Evolutionary conservation across 2,888 invertebrate genomes (phyloP).

Genomic region (Eustalomyia histrio): DNA sequence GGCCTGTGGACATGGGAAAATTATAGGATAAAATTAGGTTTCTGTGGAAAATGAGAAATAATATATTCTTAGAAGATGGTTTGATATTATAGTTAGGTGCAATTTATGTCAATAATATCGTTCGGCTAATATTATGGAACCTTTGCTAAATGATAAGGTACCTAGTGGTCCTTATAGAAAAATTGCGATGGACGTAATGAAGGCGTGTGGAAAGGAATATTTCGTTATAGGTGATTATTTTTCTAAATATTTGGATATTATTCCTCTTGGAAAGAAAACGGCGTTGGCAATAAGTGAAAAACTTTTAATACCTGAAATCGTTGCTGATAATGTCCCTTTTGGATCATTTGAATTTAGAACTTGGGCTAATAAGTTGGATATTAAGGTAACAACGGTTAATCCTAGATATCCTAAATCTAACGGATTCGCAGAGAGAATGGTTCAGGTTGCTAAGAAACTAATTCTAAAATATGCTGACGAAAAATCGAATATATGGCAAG

Average conservation of each 20-base stretch:
- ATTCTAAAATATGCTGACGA: not conserved
- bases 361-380: conserved; percentile 38
- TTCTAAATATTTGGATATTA: conserved; percentile 64
- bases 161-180: conserved; percentile 67
- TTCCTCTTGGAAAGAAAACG: conserved; percentile 61
- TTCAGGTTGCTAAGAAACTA: conserved; percentile 15
- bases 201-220: conserved; percentile 57
- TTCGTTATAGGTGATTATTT: conserved; percentile 60
- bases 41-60: conserved; percentile 48
- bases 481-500: conserved; percentile 40
- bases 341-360: conserved; percentile 39
- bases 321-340: conserved; percentile 52
- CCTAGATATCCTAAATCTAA: conserved; percentile 39
- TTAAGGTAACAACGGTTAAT: conserved; percentile 37
- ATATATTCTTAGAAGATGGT: conserved; percentile 53
- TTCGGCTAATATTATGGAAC: conserved; percentile 55
- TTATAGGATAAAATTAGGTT: conserved; percentile 29
- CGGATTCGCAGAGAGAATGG: no score
- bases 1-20: conserved; percentile 41
- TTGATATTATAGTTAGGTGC: conserved; percentile 59
- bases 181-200: conserved; percentile 71
- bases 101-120: conserved; percentile 50
- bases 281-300: conserved; percentile 51
- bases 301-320: conserved; percentile 52
- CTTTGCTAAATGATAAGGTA: conserved; percentile 48